Conservation (phyloP, 2,888 invertebrate species). For the Lepeophtheirus nordmannii region DNA sequence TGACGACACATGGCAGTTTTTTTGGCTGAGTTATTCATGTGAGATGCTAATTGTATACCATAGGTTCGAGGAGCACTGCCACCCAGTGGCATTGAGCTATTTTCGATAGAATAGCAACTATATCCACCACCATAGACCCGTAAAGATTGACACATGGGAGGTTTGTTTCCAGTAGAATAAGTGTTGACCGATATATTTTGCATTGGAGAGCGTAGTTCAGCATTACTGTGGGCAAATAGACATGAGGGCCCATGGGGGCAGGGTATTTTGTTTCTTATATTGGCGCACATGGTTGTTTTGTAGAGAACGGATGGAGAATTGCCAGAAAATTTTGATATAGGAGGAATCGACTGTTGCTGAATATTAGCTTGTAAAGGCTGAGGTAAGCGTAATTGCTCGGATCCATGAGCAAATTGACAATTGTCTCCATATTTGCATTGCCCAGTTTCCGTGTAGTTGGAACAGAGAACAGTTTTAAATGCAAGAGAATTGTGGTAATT, state of each 20-base stretch:
- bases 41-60: neutral
- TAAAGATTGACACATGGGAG: neutral
- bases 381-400: conserved; percentile 11
- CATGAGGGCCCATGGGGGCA: conserved; percentile 8
- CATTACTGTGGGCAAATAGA: conserved; percentile 12
- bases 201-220: conserved; percentile 8
- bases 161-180: conserved; percentile 1
- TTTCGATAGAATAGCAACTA: neutral
- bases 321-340: neutral
- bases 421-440: conserved; percentile 12
- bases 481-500: neutral
- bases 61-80: neutral
- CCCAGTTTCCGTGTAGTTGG: conserved; percentile 12
- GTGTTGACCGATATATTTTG: conserved; percentile 4
- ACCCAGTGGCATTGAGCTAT: neutral
- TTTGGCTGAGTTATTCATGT: neutral
- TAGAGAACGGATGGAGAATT: neutral
- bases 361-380: neutral
- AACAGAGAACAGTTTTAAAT: conserved; percentile 7
- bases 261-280: neutral
- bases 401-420: conserved; percentile 14
- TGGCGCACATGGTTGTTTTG: conserved; percentile 19
- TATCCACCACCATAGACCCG: conserved; percentile 2
- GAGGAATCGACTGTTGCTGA: neutral
- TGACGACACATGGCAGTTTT: conserved; percentile 20